Evolutionary conservation across 2,888 invertebrate genomes (phyloP).

Genomic region (Eubasilissa splendida): DNA sequence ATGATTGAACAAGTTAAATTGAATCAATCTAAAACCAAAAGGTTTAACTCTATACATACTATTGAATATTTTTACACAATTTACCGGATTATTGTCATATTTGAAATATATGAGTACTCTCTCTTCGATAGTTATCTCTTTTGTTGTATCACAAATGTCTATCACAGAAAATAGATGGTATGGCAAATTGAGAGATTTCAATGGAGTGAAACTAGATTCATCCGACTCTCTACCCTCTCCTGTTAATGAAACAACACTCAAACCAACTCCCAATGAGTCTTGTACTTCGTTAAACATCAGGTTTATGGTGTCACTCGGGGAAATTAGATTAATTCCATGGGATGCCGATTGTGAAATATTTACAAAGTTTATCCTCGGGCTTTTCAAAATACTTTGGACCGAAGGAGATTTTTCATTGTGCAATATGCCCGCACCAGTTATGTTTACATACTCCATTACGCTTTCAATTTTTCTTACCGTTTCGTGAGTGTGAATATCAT

Average conservation of each 20-base stretch:
- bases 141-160: slow-evolving; percentile 96
- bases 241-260: slow-evolving; percentile 91
- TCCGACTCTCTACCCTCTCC: slow-evolving; percentile 93
- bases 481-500: slow-evolving; percentile 86
- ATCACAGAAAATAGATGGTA: slow-evolving; percentile 95
- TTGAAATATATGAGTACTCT: slow-evolving; percentile 95
- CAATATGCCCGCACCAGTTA: slow-evolving; percentile 94
- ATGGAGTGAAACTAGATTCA: slow-evolving; percentile 90
- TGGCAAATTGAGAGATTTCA: slow-evolving; percentile 86
- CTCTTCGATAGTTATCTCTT: slow-evolving; percentile 92
- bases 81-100: slow-evolving; percentile 96
- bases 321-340: slow-evolving; percentile 93
- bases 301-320: slow-evolving; percentile 87
- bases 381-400: slow-evolving; percentile 90
- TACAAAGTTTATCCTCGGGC: slow-evolving; percentile 86
- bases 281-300: slow-evolving; percentile 83
- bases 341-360: slow-evolving; percentile 89
- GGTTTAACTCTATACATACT: slow-evolving; percentile 89
- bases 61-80: slow-evolving; percentile 97
- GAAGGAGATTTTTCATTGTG: slow-evolving; percentile 97
- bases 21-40: slow-evolving; percentile 90
- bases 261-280: slow-evolving; percentile 90
- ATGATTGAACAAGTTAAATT: slow-evolving; percentile 93
- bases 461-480: slow-evolving; percentile 81
- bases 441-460: slow-evolving; percentile 83